Evolutionary conservation across 2,113 vertebrate genomes (phyloP).

Genomic region (Gorsachius goisagi): DNA sequence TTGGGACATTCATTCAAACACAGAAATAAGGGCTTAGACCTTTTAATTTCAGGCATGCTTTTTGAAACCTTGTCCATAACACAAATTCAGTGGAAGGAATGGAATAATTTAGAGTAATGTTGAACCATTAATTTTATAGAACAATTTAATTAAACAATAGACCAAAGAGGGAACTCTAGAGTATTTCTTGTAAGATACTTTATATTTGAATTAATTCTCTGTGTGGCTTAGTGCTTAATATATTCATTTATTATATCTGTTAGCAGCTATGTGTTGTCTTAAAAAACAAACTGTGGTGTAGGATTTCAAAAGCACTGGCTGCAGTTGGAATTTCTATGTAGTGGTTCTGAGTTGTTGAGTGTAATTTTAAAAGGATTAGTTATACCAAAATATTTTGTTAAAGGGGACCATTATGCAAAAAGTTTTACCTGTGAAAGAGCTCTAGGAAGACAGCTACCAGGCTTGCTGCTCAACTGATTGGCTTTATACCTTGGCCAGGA

Average conservation of each 20-base stretch:
- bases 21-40: not conserved
- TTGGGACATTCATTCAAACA: not conserved
- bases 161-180: not conserved
- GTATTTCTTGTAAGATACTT: not conserved
- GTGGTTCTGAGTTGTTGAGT: slow-evolving; percentile 22
- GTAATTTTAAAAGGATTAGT: slow-evolving; percentile 59
- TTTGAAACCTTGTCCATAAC: not conserved
- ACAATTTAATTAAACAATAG: not conserved
- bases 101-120: not conserved
- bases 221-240: not conserved
- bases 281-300: slow-evolving; percentile 49
- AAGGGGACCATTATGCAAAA: slow-evolving; percentile 1
- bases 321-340: slow-evolving; percentile 8
- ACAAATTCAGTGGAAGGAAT: not conserved
- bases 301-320: slow-evolving; percentile 45
- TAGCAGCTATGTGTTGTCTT: slow-evolving; percentile 44
- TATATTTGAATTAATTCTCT: not conserved
- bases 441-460: not conserved
- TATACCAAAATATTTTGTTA: slow-evolving; percentile 55
- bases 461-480: not conserved
- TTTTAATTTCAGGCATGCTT: not conserved
- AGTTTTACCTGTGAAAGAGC: slow-evolving; percentile 21
- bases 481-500: not conserved
- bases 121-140: not conserved
- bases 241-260: slow-evolving; percentile 49